A percentile compares a stretch with the other conserved stretches of the same genome.
These are phyloP conservation scores for Papilio dardanus DNA, from an alignment of 1,140 invertebrate species.

Conservation along the genomic window DNA sequence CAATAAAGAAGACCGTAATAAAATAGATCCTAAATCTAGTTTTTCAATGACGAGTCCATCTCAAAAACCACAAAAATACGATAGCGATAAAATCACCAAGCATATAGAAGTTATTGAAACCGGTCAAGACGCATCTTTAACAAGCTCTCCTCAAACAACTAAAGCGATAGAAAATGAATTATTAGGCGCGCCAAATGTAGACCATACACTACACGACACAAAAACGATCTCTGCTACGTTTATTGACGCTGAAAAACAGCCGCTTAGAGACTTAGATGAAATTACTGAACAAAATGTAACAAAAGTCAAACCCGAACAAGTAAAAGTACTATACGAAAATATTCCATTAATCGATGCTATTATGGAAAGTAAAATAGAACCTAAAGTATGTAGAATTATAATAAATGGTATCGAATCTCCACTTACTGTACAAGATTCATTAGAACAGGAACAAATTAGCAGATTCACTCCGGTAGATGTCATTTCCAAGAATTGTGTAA, in stretches of 20 bases:
- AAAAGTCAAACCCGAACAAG: slow-evolving; percentile 57
- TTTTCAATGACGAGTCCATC: neutral
- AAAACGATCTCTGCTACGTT: slow-evolving; percentile 68
- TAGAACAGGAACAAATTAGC: slow-evolving; percentile 86
- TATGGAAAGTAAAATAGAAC: slow-evolving; percentile 87
- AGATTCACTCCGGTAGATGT: slow-evolving; percentile 86
- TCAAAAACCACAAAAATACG: neutral
- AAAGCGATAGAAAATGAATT: slow-evolving; percentile 1
- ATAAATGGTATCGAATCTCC: slow-evolving; percentile 83
- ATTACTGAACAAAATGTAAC: slow-evolving; percentile 75
- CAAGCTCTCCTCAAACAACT: slow-evolving; percentile 19
- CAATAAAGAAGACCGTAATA: slow-evolving; percentile 70
- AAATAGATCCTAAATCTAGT: neutral
- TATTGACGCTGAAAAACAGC: slow-evolving; percentile 74
- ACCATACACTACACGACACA: slow-evolving; percentile 41
- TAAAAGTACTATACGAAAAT: slow-evolving; percentile 72
- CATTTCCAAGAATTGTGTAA: slow-evolving; percentile 76
- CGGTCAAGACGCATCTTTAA: neutral
- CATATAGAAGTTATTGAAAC: neutral
- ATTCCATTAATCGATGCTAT: slow-evolving; percentile 88
- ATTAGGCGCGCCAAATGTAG: neutral
- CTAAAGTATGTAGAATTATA: slow-evolving; percentile 86
- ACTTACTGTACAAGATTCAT: slow-evolving; percentile 84
- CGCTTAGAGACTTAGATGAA: slow-evolving; percentile 76
- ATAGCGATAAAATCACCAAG: neutral